Evolutionary conservation across 2,113 vertebrate species (phyloP).

Genomic region (Chaetura pelagica): DNA sequence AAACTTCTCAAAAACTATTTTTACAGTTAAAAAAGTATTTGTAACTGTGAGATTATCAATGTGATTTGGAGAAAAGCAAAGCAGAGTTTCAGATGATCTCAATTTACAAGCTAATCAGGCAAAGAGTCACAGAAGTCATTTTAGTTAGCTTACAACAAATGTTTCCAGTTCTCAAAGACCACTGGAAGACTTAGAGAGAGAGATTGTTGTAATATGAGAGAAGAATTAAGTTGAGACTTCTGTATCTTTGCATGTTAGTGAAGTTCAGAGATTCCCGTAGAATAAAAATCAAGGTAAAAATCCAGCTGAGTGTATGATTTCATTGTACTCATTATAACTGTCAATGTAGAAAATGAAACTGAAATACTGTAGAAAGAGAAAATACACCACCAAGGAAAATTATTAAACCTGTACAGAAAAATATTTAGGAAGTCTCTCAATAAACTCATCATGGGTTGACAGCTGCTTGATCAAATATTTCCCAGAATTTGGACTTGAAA

Average conservation of each 20-base stretch:
- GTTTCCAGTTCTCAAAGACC: background rate
- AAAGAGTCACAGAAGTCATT: background rate
- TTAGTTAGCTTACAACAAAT: background rate
- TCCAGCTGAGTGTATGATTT: background rate
- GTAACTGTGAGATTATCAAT: background rate
- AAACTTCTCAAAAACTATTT: background rate
- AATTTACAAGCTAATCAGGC: background rate
- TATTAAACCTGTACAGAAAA: background rate
- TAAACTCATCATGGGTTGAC: background rate
- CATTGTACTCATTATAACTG: background rate
- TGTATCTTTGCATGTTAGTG: background rate
- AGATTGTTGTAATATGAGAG: background rate
- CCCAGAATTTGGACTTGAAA: background rate
- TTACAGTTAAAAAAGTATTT: background rate
- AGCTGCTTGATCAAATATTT: background rate
- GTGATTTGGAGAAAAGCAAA: background rate
- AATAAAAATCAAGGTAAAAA: conserved; percentile 4
- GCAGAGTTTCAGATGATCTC: background rate
- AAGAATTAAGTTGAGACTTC: background rate
- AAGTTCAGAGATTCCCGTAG: background rate
- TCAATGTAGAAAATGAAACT: background rate
- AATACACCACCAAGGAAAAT: background rate
- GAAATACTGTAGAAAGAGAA: background rate
- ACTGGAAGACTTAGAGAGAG: background rate
- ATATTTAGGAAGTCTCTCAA: background rate